Conservation (phyloP, 1,140 invertebrate genomes). For the Thrips palmi region DNA sequence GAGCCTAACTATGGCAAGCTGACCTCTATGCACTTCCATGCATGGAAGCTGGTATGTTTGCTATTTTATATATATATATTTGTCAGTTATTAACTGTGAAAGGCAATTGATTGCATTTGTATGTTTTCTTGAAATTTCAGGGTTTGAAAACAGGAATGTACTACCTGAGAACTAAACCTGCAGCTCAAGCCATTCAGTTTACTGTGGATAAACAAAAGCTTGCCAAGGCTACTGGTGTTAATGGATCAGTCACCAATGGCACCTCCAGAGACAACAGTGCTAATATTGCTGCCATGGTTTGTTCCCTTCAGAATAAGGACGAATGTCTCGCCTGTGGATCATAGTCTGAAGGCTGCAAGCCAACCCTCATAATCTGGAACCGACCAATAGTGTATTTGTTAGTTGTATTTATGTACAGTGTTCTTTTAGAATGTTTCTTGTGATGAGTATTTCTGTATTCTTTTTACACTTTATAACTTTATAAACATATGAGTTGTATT, state of each 20-base stretch:
- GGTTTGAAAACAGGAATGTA: slow-evolving; percentile 99
- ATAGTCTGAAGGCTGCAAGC: too few species aligned
- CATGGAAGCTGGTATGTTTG: slow-evolving; percentile 71
- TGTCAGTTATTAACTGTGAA: neutral
- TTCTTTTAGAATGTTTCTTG: too few species aligned
- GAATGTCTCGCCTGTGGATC: slow-evolving; percentile 70
- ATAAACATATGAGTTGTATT: too few species aligned
- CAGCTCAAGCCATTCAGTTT: slow-evolving; percentile 91
- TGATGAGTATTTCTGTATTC: too few species aligned
- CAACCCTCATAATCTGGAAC: too few species aligned
- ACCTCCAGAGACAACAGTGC: slow-evolving; percentile 14
- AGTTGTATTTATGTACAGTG: too few species aligned
- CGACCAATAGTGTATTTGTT: too few species aligned
- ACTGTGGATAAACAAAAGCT: slow-evolving; percentile 86
- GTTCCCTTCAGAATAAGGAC: slow-evolving; percentile 79
- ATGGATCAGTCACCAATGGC: too few species aligned
- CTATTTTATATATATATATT: slow-evolving; percentile 6
- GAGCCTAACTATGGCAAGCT: slow-evolving; percentile 85
- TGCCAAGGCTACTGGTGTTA: slow-evolving; percentile 23
- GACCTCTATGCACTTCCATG: slow-evolving; percentile 96
- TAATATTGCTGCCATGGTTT: slow-evolving; percentile 58
- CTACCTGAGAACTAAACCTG: slow-evolving; percentile 91
- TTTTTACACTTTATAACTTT: too few species aligned
- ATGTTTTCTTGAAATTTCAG: slow-evolving; percentile 23
- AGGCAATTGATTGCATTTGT: neutral